phyloP scores from a whole-genome alignment of 2,113 vertebrate species.

The Ceratotherium simum region DNA sequence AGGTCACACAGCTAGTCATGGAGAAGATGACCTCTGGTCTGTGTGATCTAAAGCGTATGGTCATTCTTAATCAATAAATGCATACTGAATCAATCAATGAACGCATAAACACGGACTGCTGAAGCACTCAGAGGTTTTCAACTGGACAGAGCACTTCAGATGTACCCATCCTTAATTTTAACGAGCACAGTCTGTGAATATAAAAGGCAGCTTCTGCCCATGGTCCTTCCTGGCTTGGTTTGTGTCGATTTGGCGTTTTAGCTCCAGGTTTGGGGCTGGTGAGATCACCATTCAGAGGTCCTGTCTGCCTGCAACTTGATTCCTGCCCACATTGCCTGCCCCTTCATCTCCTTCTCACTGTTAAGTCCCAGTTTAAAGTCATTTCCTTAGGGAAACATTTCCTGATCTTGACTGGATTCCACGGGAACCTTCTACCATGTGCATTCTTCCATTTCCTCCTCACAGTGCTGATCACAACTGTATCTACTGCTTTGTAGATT shows the following conservation, averaged over 20 bases:
- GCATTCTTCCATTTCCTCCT: background rate
- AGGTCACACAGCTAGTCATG: background rate
- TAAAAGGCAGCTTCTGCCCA: no score
- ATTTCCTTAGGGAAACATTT: background rate
- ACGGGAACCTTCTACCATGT: background rate
- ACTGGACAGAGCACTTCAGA: background rate
- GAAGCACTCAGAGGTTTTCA: background rate
- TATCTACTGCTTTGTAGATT: background rate
- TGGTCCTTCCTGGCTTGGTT: background rate
- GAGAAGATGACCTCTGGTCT: background rate
- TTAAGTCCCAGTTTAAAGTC: background rate
- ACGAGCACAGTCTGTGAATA: no score
- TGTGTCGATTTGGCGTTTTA: no score
- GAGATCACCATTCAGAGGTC: no score
- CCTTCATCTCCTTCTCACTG: background rate
- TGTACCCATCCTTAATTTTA: background rate
- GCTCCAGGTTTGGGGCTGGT: no score
- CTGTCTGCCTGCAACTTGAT: background rate
- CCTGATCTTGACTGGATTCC: background rate
- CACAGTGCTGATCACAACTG: background rate
- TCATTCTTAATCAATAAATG: background rate
- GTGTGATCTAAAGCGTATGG: background rate
- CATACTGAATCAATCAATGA: background rate
- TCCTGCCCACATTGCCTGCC: accelerated
- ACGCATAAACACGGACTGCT: no score